These are phyloP conservation scores for Formicarius rufipectus DNA, from an alignment of 2,113 vertebrate species.

Conservation along the genomic window DNA sequence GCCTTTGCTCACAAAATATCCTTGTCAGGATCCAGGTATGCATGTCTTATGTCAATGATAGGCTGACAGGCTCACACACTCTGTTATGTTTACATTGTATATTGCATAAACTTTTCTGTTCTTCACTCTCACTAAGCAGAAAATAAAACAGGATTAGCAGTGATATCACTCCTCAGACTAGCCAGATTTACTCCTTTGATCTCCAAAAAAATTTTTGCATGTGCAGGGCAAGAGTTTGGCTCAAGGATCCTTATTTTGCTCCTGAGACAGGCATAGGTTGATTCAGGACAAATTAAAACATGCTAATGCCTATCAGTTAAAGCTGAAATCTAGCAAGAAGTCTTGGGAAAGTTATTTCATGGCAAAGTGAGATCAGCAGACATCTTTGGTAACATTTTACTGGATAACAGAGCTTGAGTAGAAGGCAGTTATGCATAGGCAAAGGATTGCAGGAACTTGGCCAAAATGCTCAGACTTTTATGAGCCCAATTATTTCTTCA, in stretches of 20 bases:
- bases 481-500: background rate
- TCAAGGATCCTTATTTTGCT: background rate
- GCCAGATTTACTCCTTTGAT: constrained; percentile 6
- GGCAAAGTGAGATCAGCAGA: constrained; percentile 15
- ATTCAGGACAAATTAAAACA: background rate
- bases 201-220: background rate
- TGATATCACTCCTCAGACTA: constrained; percentile 5
- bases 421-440: background rate
- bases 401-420: background rate
- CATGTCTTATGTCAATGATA: constrained; percentile 35
- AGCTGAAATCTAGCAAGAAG: background rate
- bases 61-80: constrained; percentile 45
- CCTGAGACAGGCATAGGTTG: background rate
- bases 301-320: background rate
- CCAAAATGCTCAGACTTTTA: constrained; percentile 18
- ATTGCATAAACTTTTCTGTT: constrained; percentile 24
- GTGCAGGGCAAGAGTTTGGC: background rate
- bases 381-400: background rate
- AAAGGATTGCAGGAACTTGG: background rate
- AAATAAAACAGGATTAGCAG: background rate
- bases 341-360: background rate
- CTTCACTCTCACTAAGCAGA: background rate
- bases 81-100: background rate
- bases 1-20: constrained; percentile 55
- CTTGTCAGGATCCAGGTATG: constrained; percentile 60